Base-by-base conservation (phyloP, 2,888 invertebrate genomes). In the Pristionchus fissidentatus region DNA sequence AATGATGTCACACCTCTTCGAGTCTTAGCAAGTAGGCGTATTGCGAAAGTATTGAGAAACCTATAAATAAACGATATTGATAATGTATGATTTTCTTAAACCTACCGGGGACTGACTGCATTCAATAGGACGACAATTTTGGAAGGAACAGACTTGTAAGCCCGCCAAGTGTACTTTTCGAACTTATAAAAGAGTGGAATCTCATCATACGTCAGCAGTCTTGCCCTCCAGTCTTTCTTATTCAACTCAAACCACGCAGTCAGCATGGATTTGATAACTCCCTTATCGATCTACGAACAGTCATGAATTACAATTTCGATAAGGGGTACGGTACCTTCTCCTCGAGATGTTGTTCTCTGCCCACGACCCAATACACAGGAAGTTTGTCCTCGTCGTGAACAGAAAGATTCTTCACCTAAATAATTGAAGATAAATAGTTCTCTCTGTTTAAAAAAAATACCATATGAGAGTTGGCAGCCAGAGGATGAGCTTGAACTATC, bases 211-310 rank as follows among this genome's bases (percentile, higher is more conserved):
- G 66, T 49, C 10, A 15, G 19, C 19, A 19, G 26, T 8, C 29
- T 32, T 19, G 35, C 32, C 32, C 2, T 15, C 8, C n/a, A 32
- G 5, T 35, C 32, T 32, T 10, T 75, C 26, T 60, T 15, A n/a
- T 60, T 60, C 62, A 60, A 60, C n/a, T 60, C 29, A 29, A 60
- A 60, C 62, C 62, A 60, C 8, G 62, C 62, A 26, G n/a, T 8
- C 19, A 60, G 26, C 29, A 15, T 8, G 7, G 62, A 60, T 26
- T 60, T 26, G 8, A 10, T 8, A 10, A 15, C n/a, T n/a, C n/a
- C n/a, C n/a, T n/a, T n/a, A n/a, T n/a, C n/a, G n/a, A n/a, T n/a
- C n/a, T n/a, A n/a, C n/a, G n/a, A n/a, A n/a, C n/a, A n/a, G n/a
- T n/a, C n/a, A n/a, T n/a, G n/a, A n/a, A n/a, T n/a, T n/a, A n/a